These are phyloP conservation scores for Lasiurus borealis DNA, from an alignment of 2,113 vertebrate species.

Conservation along the genomic window DNA sequence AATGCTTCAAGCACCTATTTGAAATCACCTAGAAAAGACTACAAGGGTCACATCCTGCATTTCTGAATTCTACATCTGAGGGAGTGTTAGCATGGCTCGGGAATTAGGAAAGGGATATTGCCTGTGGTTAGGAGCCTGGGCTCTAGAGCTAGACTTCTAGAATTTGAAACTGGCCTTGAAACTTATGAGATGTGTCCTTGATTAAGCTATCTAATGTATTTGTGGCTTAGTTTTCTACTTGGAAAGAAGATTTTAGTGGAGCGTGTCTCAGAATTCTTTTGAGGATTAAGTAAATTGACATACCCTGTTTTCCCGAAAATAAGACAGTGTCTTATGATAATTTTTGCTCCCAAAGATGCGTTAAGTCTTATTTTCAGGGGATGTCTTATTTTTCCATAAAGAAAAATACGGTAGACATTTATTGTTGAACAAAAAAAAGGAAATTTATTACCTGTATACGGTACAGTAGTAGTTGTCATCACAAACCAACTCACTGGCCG, in stretches of 20 bases:
- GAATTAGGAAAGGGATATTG: neutral
- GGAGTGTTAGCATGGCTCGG: neutral
- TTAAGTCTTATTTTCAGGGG: too few relatives aligned
- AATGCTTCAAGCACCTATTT: neutral
- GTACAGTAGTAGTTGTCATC: too few relatives aligned
- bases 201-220: neutral
- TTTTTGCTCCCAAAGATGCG: too few relatives aligned
- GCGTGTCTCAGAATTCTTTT: neutral
- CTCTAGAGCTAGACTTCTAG: neutral
- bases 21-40: neutral
- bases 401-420: too few relatives aligned
- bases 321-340: too few relatives aligned
- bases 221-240: slow-evolving; percentile 4
- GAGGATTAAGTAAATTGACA: neutral
- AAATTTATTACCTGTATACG: too few relatives aligned
- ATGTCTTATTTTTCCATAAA: too few relatives aligned
- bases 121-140: neutral
- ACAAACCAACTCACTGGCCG: too few relatives aligned
- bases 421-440: too few relatives aligned
- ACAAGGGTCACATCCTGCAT: neutral
- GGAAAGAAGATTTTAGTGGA: neutral
- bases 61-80: neutral
- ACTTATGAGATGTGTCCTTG: neutral
- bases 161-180: neutral
- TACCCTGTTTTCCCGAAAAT: too few relatives aligned